Base-by-base conservation (phyloP, 2,888 invertebrate species). In the Axea sp. region DNA sequence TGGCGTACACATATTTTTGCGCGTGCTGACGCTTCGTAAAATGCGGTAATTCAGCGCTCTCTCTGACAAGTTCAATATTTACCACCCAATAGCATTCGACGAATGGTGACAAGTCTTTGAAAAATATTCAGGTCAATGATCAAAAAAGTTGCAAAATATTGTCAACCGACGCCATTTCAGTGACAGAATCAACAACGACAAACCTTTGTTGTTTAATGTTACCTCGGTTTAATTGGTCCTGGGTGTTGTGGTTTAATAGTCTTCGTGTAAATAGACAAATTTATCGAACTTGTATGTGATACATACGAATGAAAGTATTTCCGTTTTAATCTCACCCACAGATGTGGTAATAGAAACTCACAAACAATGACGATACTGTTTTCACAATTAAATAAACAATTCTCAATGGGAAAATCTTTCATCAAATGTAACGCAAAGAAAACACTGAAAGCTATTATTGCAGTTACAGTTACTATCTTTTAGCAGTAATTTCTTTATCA, bases 41-140 rank as follows among this genome's bases (percentile, higher is more conserved):
- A 59, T 28, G 57, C 51, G 26, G 55, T 49, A 55, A 71, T 64
- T 62, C 71, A 49, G 64, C n/a, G n/a, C 33, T 39, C 28, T 49
- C 62, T 64, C 45, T 47, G 59, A 59, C 57, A 64, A 57, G 64
- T 64, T 72, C 64, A 55, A 64, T 72, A 72, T 72, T 72, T 64
- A 57, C 62, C 71, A 57, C 33, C 55, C 64, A 43, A 62, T 57
- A 49, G 49, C 33, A 31, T 55, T 28, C 55, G 64, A 57, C 64
- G 12, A 55, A 55, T 71, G 28, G 60, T 28, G 49, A 12, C 22
- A 51, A 55, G 11, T 43, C 60, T 55, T 68, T 71, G 39, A 47
- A 71, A 71, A 55, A 47, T 62, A 62, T 71, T 51, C 62, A 47
- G 62, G 31, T 53, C 55, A 49, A 7, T 31, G 71, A 71, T 62